A percentile compares a stretch with the other conserved stretches of the same genome.
These are phyloP conservation scores for Gonatopus flavifemur DNA, from an alignment of 1,140 invertebrate genomes.

Conservation along the genomic window DNA sequence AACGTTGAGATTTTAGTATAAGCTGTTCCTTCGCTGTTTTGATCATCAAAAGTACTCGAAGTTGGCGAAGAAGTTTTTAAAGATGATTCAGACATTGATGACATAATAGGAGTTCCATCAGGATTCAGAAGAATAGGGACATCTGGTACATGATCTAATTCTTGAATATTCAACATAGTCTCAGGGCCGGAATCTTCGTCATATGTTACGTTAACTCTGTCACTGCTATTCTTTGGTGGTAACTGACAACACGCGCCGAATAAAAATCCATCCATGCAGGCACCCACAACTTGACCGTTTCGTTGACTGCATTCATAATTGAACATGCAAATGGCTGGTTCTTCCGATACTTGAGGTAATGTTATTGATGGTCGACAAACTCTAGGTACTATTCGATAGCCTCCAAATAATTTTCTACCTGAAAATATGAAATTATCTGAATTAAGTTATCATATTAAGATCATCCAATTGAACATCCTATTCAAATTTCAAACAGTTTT, in stretches of 20 bases:
- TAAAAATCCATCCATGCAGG: slow-evolving; percentile 89
- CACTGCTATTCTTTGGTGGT: slow-evolving; percentile 41
- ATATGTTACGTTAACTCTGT: not conserved
- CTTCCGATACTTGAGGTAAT: slow-evolving; percentile 47
- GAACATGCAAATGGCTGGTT: slow-evolving; percentile 89
- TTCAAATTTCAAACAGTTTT: too few species aligned
- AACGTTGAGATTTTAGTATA: slow-evolving; percentile 40
- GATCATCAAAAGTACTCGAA: slow-evolving; percentile 15
- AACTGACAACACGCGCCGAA: slow-evolving; percentile 87
- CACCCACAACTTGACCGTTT: slow-evolving; percentile 80
- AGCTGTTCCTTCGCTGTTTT: not conserved
- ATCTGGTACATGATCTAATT: slow-evolving; percentile 50
- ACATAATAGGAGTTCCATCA: slow-evolving; percentile 45
- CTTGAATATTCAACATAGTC: slow-evolving; percentile 28
- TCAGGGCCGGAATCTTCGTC: slow-evolving; percentile 16
- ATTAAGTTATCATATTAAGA: too few species aligned
- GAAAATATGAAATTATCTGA: too few species aligned
- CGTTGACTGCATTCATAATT: slow-evolving; percentile 85
- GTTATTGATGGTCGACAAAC: slow-evolving; percentile 67
- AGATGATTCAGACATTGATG: too few species aligned
- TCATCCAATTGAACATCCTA: too few species aligned
- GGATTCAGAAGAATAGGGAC: slow-evolving; percentile 49
- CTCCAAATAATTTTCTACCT: slow-evolving; percentile 78
- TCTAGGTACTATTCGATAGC: slow-evolving; percentile 80
- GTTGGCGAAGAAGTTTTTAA: too few species aligned